phyloP scores from a whole-genome alignment of 1,140 invertebrate species.

The Aricia agestis region DNA sequence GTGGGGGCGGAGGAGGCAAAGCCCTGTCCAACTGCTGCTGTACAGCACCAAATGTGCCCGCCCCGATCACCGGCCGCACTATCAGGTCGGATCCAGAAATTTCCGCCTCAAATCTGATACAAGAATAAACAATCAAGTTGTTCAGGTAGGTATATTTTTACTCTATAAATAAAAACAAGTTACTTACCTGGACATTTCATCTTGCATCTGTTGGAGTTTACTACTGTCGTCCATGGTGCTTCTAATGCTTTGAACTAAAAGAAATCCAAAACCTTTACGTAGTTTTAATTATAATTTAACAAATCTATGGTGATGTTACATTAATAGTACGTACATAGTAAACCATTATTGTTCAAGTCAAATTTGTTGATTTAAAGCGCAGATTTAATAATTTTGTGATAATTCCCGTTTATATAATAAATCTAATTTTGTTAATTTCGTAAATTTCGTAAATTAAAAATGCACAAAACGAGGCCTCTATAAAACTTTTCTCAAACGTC shows the following conservation, averaged over 20 bases:
- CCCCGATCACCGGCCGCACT: conserved; percentile 80
- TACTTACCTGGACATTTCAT: conserved; percentile 87
- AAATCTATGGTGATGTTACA: conserved; percentile 17
- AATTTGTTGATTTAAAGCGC: not conserved
- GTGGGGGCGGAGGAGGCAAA: conserved; percentile 78
- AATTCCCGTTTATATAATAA: too few relatives aligned
- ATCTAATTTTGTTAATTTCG: too few relatives aligned
- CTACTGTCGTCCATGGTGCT: conserved; percentile 67
- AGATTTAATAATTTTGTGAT: not conserved
- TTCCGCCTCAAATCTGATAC: conserved; percentile 88
- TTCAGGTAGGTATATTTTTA: not conserved
- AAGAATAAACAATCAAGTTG: not conserved
- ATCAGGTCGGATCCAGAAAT: conserved; percentile 80
- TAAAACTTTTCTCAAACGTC: too few relatives aligned
- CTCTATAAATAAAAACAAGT: not conserved
- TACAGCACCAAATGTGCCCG: conserved; percentile 81
- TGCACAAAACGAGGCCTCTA: too few relatives aligned
- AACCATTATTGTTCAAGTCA: conserved; percentile 12
- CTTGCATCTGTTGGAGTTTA: conserved; percentile 84
- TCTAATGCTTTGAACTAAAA: conserved; percentile 57
- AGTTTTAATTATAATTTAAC: conserved; percentile 38
- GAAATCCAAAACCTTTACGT: conserved; percentile 64
- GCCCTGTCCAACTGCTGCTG: conserved; percentile 80
- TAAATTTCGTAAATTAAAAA: too few relatives aligned
- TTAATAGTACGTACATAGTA: conserved; percentile 42